These are phyloP conservation scores for Picathartes gymnocephalus DNA, from an alignment of 2,113 vertebrate species.

Conservation along the genomic window DNA sequence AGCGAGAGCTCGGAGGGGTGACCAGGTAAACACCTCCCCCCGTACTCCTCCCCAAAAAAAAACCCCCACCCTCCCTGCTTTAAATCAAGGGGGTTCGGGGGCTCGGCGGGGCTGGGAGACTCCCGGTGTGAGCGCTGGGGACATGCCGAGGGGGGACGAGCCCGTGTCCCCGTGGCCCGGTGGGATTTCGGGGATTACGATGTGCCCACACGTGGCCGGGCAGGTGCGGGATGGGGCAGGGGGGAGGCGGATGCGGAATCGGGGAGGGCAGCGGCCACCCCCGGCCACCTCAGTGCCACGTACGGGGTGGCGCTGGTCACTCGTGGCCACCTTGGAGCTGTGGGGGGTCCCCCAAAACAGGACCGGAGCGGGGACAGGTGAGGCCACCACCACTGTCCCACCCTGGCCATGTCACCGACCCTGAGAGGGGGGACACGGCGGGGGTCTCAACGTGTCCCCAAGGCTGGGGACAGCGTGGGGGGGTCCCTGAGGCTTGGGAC, in stretches of 20 bases:
- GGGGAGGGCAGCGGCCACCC: background rate
- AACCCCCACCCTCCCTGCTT: rapidly evolving
- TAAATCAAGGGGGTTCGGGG: rapidly evolving
- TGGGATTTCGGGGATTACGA: background rate
- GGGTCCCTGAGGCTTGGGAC: too few relatives aligned
- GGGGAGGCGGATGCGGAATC: background rate
- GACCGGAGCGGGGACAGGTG: background rate
- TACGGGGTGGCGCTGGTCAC: background rate
- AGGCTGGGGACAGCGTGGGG: too few relatives aligned
- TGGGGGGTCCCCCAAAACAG: background rate
- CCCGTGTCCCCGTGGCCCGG: rapidly evolving
- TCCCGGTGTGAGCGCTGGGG: background rate
- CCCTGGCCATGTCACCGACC: background rate
- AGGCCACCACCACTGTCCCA: background rate
- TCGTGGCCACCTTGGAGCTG: rapidly evolving
- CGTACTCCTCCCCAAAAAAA: background rate
- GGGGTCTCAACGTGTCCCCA: too few relatives aligned
- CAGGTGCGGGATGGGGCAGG: background rate
- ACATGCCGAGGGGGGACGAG: rapidly evolving
- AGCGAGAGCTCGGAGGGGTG: background rate
- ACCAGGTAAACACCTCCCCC: background rate
- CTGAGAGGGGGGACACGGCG: rapidly evolving
- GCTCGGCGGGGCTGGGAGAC: rapidly evolving
- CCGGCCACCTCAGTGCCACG: too few relatives aligned
- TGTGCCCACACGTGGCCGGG: background rate